Evolutionary conservation across 2,113 vertebrate species (phyloP).

Genomic region (Copsychus sechellarum): DNA sequence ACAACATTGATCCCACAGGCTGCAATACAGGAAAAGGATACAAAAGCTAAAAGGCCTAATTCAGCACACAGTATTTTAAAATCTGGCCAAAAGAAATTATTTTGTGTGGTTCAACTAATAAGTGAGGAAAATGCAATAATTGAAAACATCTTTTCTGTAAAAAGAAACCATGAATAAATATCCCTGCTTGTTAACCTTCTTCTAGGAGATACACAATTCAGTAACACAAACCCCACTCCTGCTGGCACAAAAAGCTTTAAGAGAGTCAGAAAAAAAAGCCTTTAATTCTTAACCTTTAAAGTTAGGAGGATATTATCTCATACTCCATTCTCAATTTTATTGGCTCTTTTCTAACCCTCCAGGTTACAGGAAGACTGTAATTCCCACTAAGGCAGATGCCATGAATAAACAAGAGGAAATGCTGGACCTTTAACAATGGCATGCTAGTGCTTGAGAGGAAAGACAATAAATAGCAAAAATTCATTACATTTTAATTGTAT

Average conservation of each 20-base stretch:
- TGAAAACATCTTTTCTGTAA: background rate
- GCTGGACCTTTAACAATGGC: background rate
- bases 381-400: background rate
- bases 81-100: background rate
- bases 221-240: background rate
- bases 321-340: background rate
- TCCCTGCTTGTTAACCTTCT: background rate
- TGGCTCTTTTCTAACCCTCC: conserved; percentile 2
- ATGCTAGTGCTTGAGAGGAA: background rate
- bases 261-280: background rate
- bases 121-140: background rate
- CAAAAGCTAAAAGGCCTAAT: background rate
- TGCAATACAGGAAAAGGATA: background rate
- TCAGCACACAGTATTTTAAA: background rate
- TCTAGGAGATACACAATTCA: background rate
- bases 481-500: conserved; percentile 71
- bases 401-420: conserved; percentile 22
- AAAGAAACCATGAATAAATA: background rate
- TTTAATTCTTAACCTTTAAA: conserved; percentile 24
- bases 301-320: background rate
- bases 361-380: background rate
- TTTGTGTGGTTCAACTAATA: background rate
- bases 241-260: background rate
- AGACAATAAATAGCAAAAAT: background rate
- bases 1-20: background rate